Conservation (phyloP, 2,113 vertebrate genomes). For the Petroica traversi region DNA sequence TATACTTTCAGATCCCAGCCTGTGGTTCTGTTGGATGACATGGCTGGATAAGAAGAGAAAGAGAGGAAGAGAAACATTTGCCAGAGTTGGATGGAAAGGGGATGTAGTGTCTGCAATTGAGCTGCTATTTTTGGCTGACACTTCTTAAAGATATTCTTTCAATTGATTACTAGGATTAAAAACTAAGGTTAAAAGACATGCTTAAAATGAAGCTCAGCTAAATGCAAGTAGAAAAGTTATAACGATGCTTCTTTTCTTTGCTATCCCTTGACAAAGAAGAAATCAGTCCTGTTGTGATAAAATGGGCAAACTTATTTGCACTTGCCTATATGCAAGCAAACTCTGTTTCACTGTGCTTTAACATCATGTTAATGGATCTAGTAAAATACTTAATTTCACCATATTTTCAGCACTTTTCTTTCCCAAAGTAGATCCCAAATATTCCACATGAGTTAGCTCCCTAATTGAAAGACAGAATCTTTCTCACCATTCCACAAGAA, state of each 20-base stretch:
- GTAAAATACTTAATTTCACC: not conserved
- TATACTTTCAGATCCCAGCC: not conserved
- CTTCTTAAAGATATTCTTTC: not conserved
- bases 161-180: not conserved
- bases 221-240: not conserved
- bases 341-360: not conserved
- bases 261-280: not conserved
- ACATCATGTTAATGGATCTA: not conserved
- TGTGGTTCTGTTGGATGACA: not conserved
- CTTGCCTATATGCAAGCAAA: not conserved
- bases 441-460: not conserved
- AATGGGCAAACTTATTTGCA: not conserved
- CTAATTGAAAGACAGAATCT: not conserved
- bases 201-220: not conserved
- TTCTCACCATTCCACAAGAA: not conserved
- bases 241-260: not conserved
- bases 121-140: not conserved
- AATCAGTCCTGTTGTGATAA: not conserved
- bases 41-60: not conserved
- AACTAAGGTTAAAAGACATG: not conserved
- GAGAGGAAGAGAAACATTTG: not conserved
- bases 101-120: not conserved
- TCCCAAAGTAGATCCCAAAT: not conserved
- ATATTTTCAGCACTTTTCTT: not conserved
- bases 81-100: not conserved